These are phyloP conservation scores for Phasia obesa DNA, from an alignment of 2,888 invertebrate genomes.

Conservation along the genomic window DNA sequence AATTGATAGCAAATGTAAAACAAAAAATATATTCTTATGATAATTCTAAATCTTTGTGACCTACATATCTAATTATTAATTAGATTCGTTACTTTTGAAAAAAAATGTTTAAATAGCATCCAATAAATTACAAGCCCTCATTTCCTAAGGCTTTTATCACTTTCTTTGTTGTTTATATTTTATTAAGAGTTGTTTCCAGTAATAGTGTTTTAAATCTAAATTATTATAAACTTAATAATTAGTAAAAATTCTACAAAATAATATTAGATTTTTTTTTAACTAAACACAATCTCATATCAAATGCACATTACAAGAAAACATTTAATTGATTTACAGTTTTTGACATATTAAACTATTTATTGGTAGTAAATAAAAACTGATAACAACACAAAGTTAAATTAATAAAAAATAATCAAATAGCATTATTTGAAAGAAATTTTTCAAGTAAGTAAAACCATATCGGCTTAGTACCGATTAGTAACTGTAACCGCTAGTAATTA, in stretches of 20 bases:
- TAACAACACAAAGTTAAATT: constrained; percentile 1
- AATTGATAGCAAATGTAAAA: constrained; percentile 31
- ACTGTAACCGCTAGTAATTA: no score
- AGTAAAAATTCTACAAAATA: constrained; percentile 41
- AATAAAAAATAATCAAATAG: background rate
- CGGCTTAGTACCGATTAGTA: no score
- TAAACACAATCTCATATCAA: constrained; percentile 55
- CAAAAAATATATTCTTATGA: constrained; percentile 63
- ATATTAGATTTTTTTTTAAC: constrained; percentile 23
- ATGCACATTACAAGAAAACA: constrained; percentile 45
- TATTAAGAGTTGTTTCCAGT: constrained; percentile 32
- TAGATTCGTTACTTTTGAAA: no score
- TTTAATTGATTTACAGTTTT: constrained; percentile 82
- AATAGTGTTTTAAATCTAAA: constrained; percentile 46
- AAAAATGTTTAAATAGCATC: constrained; percentile 25
- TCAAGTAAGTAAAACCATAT: constrained; percentile 7
- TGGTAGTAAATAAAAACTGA: constrained; percentile 9
- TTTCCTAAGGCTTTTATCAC: constrained; percentile 33
- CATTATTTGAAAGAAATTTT: background rate
- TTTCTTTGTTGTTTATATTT: constrained; percentile 32
- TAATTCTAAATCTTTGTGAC: constrained; percentile 64
- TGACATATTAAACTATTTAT: constrained; percentile 51
- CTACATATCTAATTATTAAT: constrained; percentile 27
- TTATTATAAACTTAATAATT: constrained; percentile 18
- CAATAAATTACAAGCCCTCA: constrained; percentile 37